Base-by-base conservation (phyloP, 2,113 vertebrate species). In the Tragelaphus imberbis region DNA sequence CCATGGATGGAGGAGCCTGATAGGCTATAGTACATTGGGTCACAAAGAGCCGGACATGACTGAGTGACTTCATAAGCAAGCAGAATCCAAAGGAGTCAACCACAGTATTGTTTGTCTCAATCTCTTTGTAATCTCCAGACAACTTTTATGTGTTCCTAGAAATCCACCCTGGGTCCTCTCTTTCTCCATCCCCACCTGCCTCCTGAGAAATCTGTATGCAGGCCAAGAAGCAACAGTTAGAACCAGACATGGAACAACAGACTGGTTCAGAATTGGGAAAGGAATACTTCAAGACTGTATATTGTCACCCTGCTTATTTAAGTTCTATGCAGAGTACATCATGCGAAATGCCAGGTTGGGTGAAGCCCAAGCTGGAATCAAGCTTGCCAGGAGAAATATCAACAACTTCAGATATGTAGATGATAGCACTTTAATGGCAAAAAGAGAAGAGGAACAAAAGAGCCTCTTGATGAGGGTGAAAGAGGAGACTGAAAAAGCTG, bases 81-180 rank as follows among this genome's bases (percentile, higher is more conserved):
- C 61, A 30, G 14, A 30, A 63, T 33, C 58, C 55, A 95, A 81
- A 96, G 81, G 47, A 95, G 25, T 44, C 58, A 58, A 63, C 49
- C 59, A 58, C 12, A 30, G 88, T 55, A 82, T n/a, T 82, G 33
- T 84, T 96, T 95, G 40, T 93, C 61, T 96, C 63, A 92, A 16
- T 88, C 27, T 58, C 81, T 95, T 88, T 82, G 47, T 53, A 36
- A 23, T 97, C 17, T 93, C 40, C 15, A 92, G 94, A 80, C 88
- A 71, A 94, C 75, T 79, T 95, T 94, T 63, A 7, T 92, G 65
- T 88, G 25, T 95, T 96, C 40, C 65, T 63, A 88, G 94, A 94
- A 96, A 92, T 92, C 77, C 44, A 27, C 81, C 44, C n/a, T 77
- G 44, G 61, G 14, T 15, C 27, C 16, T 96, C 36, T 81, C 80